phyloP scores from a whole-genome alignment of 2,797 vertebrate species.

The Eulemur mongoz region DNA sequence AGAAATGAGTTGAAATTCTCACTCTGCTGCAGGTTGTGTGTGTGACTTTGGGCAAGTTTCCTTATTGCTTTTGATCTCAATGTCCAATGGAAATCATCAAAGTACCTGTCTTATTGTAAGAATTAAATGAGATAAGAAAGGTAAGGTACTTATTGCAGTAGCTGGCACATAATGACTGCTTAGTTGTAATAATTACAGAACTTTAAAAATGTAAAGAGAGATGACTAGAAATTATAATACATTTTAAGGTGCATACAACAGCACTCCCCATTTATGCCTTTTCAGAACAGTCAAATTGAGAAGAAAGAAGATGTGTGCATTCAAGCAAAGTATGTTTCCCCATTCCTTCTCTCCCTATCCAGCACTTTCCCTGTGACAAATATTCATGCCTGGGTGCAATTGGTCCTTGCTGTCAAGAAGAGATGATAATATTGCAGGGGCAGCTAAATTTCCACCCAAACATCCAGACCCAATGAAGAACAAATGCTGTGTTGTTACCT shows the following conservation, averaged over 20 bases:
- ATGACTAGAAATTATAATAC: background rate
- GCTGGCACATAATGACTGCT: background rate
- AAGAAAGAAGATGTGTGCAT: background rate
- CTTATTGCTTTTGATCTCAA: background rate
- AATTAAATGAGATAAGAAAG: background rate
- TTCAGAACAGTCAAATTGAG: background rate
- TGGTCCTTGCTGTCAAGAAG: background rate
- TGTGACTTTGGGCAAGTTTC: background rate
- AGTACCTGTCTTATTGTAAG: background rate
- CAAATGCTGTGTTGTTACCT: background rate
- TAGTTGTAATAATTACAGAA: background rate
- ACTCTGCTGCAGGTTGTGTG: background rate
- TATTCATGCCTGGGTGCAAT: background rate
- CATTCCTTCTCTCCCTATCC: background rate
- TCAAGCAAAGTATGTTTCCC: background rate
- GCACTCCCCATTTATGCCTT: background rate
- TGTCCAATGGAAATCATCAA: background rate
- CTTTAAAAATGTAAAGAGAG: background rate
- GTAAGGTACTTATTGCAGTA: background rate
- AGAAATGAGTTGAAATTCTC: background rate
- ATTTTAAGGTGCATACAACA: background rate
- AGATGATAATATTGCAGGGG: background rate
- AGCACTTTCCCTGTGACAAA: background rate
- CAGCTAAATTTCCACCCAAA: background rate
- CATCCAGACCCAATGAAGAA: background rate